Base-by-base conservation (phyloP, 2,797 vertebrate genomes). In the Sebastes matsubarae region DNA sequence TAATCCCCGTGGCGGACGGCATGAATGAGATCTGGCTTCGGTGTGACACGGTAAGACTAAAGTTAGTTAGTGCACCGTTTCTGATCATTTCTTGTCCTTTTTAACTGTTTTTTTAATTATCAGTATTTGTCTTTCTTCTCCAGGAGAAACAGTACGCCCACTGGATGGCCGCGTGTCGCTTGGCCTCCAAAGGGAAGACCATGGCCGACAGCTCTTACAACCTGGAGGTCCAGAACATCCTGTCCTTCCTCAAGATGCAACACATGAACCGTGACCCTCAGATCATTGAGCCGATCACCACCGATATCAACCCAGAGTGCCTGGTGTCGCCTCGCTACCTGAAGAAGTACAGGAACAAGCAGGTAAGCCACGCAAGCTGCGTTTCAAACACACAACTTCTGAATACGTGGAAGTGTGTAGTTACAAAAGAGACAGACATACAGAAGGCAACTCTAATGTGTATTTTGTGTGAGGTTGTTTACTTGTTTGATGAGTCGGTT, bases 1-100 rank as follows among this genome's bases (percentile, higher is more conserved):
- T 99, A 87, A 99, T 99, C 86, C 98, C 98, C 0, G 98, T 99
- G 79, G 98, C 99, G 0, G 99, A 99, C 77, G 99, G 99, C 81
- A 99, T 99, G 99, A 99, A 99, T 36, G 99, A 99, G 93, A 99
- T 99, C 89, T 99, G 99, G 98, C 97, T 99, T 79, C 97, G 99
- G 84, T 99, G 98, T 14, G 99, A 99, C 83, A 97, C 93, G 4
- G 98, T 99, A 83, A 97, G 97, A 6, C 50, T 55, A 1, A 6
- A 34, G 55, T 55, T 20, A 3, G 24, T 22, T 20, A 3, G 24
- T 22, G 5, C 10, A 22, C 1, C 4, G 2, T 46, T 66, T 46
- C 1, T 20, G 5, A 2, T 24, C 1, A 20, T 24, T 30, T 69
- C 2, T 32, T 4, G 2, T 36, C 27, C 2, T 8, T 59, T 16